Conservation (phyloP, 2,888 invertebrate species). For the Acrocyrtus sp. region DNA sequence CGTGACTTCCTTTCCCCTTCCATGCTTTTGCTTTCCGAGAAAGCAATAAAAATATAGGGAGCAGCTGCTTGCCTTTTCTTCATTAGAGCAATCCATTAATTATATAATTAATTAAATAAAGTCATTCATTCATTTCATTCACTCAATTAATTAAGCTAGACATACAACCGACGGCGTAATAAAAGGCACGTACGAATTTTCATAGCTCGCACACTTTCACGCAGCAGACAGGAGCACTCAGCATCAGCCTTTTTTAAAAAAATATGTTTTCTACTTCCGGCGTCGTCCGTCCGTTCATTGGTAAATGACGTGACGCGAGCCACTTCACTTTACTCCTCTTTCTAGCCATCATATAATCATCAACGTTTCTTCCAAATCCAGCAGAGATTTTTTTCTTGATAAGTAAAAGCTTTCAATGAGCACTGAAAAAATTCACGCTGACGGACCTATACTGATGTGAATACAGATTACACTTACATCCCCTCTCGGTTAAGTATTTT, state of each 20-base stretch:
- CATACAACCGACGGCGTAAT: not conserved
- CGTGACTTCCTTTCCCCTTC: not conserved
- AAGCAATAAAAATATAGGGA: not conserved
- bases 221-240: conserved; percentile 12
- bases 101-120: conserved; percentile 38
- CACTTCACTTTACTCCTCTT: no score
- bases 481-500: conserved; percentile 6
- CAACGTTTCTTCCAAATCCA: not conserved
- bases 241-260: conserved; percentile 25
- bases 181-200: no score
- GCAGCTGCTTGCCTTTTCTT: not conserved
- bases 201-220: no score
- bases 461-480: conserved; percentile 2
- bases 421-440: not conserved
- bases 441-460: not conserved
- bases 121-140: conserved; percentile 20
- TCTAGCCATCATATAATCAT: not conserved
- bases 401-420: conserved; percentile 14
- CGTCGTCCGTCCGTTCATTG: conserved; percentile 5
- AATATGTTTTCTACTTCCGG: conserved; percentile 48
- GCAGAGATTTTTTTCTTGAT: conserved; percentile 8
- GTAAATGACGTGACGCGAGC: conserved; percentile 8
- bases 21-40: not conserved
- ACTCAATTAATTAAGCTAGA: conserved; percentile 41
- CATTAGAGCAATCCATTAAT: conserved; percentile 10